Base-by-base conservation (phyloP, 2,888 invertebrate species). In the Gymnocheta viridis region DNA sequence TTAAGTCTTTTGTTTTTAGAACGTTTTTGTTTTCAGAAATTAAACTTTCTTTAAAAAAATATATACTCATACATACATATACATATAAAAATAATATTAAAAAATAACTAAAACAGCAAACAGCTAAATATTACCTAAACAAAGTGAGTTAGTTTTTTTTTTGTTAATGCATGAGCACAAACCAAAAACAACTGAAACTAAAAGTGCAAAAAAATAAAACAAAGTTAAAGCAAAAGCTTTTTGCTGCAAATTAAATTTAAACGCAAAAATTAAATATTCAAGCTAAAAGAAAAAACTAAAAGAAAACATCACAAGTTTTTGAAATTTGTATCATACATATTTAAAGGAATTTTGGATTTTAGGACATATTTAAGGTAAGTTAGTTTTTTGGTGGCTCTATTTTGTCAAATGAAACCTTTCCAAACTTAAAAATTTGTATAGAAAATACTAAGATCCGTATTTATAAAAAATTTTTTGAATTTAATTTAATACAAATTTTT, bases 1-100 rank as follows among this genome's bases (percentile, higher is more conserved):
- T 82, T 86, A 86, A 90, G 88, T 90, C 89, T 88, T 89, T 88
- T 86, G 88, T 88, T 87, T 85, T 62, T 29, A 64, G 44, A 82
- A 60, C 70, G 9, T 7, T 12, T n/a, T n/a, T n/a, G n/a, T n/a
- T n/a, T n/a, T 17, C 4, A 49, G 41, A 41, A 62, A 27, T 41
- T 17, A 27, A 58, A 17, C 29, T 35, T 14, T 19, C 4, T 6
- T 19, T 19, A 47, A 19, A 5, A 19, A 2, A 0, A 17, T 9
- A 6, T 7, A 32, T 27, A n/a, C 51, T 7, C 17, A 32, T 19
- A 35, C 38, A n/a, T 56, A 22, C 19, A 27, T 35, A 35, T 22
- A 49, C 7, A n/a, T 5, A 24, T 0, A 14, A 73, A 41, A 44
- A 41, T 4, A 38, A 3, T 10, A 54, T 51, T 62, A 2, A 60